Base-by-base conservation (phyloP, 1,140 invertebrate genomes). In the Lethrus apterus region DNA sequence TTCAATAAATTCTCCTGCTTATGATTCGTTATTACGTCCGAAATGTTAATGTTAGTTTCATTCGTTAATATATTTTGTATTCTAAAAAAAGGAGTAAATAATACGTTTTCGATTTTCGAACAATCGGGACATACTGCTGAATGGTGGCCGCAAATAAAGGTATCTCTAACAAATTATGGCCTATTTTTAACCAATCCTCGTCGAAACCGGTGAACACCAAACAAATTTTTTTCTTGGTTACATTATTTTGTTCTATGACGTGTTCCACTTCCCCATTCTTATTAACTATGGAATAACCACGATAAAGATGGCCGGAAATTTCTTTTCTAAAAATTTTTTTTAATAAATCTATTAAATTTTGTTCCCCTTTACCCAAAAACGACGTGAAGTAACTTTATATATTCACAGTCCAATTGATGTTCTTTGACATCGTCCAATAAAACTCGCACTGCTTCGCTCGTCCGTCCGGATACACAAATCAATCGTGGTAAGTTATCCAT, bases 101-200 rank as follows among this genome's bases (percentile, higher is more conserved):
- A 20, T 41, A 50, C 19, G 4, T 33, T 14, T 33, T 19, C 20
- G 51, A 24, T 20, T 20, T 21, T 31, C 41, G 9, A 3, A 36
- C 36, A 17, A 15, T 11, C 14, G 41, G 29, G 26, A 15, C 68
- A 65, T 71, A 83, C 64, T 71, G 76, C 50, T 80, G 59, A 45
- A 93, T 84, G 8, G 88, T 79, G 26, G 79, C 66, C 15, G 75
- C 73, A 63, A 93, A 92, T 3, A 77, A 59, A 4, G 83, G 79
- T 18, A 93, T 74, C 36, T 74, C 68, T 67, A 78, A 69, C 1
- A 78, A 65, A 4, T 71, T 68, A 20, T 73, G 67, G 13, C 82
- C 89, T 88, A 94, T 92, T 33, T 84, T 80, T 18, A 76, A 62
- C 89, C 90, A 94, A 11, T 44, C 29, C 14, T 32, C 18, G 19